phyloP scores from a whole-genome alignment of 2,113 vertebrate species.

The Gavia stellata region DNA sequence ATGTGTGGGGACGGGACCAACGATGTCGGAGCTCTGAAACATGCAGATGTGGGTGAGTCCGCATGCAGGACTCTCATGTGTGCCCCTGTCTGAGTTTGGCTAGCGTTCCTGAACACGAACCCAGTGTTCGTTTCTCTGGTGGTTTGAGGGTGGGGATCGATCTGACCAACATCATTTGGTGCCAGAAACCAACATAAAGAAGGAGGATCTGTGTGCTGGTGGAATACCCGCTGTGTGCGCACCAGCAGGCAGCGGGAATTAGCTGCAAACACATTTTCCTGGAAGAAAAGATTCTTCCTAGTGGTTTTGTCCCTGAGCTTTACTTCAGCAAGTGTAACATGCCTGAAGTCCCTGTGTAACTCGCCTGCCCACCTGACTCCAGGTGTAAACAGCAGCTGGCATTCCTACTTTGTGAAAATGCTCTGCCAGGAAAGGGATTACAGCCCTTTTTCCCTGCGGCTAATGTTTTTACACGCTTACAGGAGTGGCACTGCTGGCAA shows the following conservation, averaged over 20 bases:
- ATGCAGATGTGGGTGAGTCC: conserved; percentile 89
- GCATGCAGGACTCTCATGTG: rapidly evolving
- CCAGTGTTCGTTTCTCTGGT: not conserved
- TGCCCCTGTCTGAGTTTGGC: not conserved
- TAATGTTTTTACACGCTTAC: not conserved
- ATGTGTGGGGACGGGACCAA: conserved; percentile 98
- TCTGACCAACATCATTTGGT: not conserved
- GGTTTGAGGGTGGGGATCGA: not conserved
- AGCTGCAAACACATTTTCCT: not conserved
- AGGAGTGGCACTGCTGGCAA: conserved; percentile 93
- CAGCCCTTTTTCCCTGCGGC: not conserved
- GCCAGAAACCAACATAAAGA: too few species aligned
- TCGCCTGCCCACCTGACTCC: not conserved
- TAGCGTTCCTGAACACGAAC: too few species aligned
- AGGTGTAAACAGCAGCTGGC: not conserved
- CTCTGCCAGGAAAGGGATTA: not conserved
- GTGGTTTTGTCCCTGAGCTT: not conserved
- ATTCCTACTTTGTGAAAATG: too few species aligned
- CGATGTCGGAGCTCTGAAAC: conserved; percentile 94
- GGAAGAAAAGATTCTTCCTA: not conserved
- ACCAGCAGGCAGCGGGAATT: not conserved
- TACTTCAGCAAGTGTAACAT: not conserved
- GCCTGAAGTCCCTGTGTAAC: not conserved
- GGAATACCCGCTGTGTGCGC: rapidly evolving
- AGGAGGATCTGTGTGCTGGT: not conserved